phyloP scores from a whole-genome alignment of 1,140 invertebrate genomes.

The Harpegnathos saltator region DNA sequence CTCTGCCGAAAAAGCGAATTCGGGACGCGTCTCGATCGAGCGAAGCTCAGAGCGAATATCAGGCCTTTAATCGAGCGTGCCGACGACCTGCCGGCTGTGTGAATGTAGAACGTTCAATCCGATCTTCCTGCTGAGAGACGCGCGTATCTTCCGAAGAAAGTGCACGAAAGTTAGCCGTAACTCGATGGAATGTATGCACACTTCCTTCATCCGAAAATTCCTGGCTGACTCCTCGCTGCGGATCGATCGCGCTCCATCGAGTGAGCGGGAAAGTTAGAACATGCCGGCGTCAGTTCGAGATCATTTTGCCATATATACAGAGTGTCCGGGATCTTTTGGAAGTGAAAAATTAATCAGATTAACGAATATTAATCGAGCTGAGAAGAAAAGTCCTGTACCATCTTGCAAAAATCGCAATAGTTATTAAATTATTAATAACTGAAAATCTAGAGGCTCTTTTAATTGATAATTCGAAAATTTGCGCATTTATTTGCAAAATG shows the following conservation, averaged over 20 bases:
- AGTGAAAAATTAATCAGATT: too few species aligned
- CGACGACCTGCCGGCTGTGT: neutral
- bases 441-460: too few species aligned
- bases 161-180: slow-evolving; percentile 64
- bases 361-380: too few species aligned
- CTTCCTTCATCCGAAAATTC: slow-evolving; percentile 38
- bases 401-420: too few species aligned
- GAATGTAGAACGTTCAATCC: neutral
- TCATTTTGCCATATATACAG: too few species aligned
- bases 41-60: slow-evolving; percentile 33
- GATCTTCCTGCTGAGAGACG: neutral
- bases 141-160: slow-evolving; percentile 56
- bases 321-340: too few species aligned
- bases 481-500: too few species aligned
- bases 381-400: too few species aligned
- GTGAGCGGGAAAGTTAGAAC: slow-evolving; percentile 31
- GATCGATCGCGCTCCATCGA: slow-evolving; percentile 11
- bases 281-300: too few species aligned
- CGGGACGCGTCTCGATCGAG: slow-evolving; percentile 11
- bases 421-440: too few species aligned
- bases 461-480: too few species aligned
- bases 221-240: neutral
- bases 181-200: neutral
- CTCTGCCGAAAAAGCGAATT: slow-evolving; percentile 24
- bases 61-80: slow-evolving; percentile 20